A percentile compares a stretch with the other conserved stretches of the same genome.
Conservation (phyloP, 1,140 invertebrate species). For the Sweltsa coloradensis region DNA sequence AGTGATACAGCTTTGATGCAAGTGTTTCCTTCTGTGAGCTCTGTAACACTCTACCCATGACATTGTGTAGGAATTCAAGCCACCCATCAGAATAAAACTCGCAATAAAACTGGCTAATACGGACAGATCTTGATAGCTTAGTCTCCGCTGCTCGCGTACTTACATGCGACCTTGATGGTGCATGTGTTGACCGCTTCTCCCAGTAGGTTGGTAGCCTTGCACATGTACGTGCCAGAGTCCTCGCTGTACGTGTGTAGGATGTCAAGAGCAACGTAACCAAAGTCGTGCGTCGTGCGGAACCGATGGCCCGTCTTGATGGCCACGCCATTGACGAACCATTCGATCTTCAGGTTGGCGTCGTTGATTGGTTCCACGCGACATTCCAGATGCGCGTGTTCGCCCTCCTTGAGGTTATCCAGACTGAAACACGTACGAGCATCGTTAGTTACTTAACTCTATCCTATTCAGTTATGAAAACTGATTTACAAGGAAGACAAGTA, state of each 20-base stretch:
- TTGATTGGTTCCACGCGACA: constrained; percentile 91
- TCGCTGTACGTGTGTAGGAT: constrained; percentile 87
- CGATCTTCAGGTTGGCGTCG: constrained; percentile 86
- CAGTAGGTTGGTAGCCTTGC: constrained; percentile 79
- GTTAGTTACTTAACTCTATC: no score
- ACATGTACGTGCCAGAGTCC: constrained; percentile 90
- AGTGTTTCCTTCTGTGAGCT: no score
- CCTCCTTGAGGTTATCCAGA: constrained; percentile 77
- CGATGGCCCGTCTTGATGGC: constrained; percentile 69
- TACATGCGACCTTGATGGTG: constrained; percentile 67
- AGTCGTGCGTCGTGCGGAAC: constrained; percentile 86
- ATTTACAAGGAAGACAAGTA: no score
- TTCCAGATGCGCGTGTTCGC: constrained; percentile 88
- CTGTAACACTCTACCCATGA: no score
- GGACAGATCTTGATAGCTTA: neutral
- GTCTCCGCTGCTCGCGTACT: constrained; percentile 21
- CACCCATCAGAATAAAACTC: no score
- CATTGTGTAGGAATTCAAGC: no score
- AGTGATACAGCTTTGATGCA: no score
- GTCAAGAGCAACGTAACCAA: constrained; percentile 90
- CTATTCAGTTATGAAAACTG: no score
- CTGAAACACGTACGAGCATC: no score
- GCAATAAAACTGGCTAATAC: neutral
- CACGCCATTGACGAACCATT: constrained; percentile 88
- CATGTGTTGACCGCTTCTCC: constrained; percentile 89